Evolutionary conservation across 2,113 vertebrate species (phyloP).

Genomic region (Calcarius ornatus): DNA sequence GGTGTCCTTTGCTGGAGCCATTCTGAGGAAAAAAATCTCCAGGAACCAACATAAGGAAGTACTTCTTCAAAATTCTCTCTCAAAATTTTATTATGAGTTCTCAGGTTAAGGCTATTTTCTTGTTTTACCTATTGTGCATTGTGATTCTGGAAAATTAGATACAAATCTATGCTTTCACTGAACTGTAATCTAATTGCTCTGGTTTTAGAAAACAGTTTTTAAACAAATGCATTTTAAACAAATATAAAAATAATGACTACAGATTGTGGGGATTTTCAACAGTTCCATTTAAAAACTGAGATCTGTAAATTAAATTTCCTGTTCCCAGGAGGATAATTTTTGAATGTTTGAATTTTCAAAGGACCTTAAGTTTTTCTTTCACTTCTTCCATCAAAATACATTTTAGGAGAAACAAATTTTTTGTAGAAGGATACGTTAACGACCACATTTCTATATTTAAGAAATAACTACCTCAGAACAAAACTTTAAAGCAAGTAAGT

Average conservation of each 20-base stretch:
- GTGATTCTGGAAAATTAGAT: background rate
- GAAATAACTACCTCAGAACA: background rate
- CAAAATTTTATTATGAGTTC: background rate
- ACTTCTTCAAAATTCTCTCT: background rate
- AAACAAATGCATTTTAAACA: background rate
- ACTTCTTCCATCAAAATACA: background rate
- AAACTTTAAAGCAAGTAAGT: background rate
- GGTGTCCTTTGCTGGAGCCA: background rate
- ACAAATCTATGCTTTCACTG: background rate
- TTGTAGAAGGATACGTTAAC: background rate
- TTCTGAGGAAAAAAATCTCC: background rate
- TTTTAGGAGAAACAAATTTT: background rate
- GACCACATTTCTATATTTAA: background rate
- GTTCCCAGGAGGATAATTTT: background rate
- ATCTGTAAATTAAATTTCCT: background rate
- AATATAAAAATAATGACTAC: background rate
- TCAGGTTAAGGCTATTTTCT: background rate
- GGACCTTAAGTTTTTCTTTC: background rate
- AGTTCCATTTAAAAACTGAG: background rate
- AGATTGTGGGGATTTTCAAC: background rate
- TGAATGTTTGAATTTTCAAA: background rate
- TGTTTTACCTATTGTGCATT: background rate
- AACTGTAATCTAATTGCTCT: background rate
- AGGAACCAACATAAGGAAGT: background rate
- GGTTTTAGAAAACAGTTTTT: background rate